Percentiles rank a stretch among this genome's conserved stretches.
phyloP scores from a whole-genome alignment of 2,797 vertebrate species.

The Squalus acanthias region DNA sequence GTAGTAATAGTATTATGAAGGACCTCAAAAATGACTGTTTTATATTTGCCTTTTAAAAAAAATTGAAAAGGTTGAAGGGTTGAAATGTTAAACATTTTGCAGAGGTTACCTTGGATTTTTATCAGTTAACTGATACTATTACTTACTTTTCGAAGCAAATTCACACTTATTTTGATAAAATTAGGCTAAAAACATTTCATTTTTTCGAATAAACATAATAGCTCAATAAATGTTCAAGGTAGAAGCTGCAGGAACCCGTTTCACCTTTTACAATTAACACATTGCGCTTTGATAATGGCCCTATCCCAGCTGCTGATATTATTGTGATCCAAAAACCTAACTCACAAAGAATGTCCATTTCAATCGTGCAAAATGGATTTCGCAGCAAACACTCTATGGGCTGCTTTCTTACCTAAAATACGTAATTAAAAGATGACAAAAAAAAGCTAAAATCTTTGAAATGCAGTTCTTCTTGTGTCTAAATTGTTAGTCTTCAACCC shows the following conservation, averaged over 20 bases:
- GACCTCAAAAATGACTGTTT: not conserved
- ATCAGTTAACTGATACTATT: not conserved
- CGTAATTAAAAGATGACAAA: not conserved
- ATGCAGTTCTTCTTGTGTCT: not conserved
- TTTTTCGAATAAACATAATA: not conserved
- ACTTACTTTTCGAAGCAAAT: not conserved
- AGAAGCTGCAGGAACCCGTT: not conserved
- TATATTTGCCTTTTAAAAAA: not conserved
- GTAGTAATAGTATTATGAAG: not conserved
- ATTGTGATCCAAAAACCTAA: slow-evolving; percentile 5
- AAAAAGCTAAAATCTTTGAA: not conserved
- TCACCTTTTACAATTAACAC: not conserved
- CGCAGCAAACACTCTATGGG: not conserved
- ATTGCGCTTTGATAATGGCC: not conserved
- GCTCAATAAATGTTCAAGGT: not conserved
- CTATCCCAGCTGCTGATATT: not conserved
- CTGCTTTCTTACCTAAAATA: not conserved
- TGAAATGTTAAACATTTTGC: not conserved
- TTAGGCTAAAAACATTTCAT: not conserved
- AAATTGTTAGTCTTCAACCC: not conserved
- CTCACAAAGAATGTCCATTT: not conserved
- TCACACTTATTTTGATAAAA: not conserved
- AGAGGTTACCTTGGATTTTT: not conserved
- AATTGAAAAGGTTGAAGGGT: not conserved
- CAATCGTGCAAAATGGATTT: not conserved